These are phyloP conservation scores for Rhynchopsitta pachyrhyncha DNA, from an alignment of 2,113 vertebrate genomes.

Conservation along the genomic window DNA sequence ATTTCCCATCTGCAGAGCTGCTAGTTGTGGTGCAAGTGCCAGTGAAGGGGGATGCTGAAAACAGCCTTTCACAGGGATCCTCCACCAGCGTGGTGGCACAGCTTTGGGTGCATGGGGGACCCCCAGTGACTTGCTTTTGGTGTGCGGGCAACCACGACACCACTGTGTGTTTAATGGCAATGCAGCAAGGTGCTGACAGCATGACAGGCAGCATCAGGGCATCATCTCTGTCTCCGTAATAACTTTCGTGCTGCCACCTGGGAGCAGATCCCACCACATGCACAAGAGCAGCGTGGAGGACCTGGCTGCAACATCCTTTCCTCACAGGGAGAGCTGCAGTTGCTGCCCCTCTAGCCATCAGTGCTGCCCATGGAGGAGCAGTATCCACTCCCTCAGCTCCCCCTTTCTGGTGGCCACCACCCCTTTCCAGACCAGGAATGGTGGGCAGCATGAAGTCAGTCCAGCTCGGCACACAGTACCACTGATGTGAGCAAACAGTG, in stretches of 20 bases:
- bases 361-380: neutral
- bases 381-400: fast-evolving
- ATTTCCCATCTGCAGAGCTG: neutral
- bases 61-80: neutral
- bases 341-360: fast-evolving
- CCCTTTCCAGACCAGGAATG: neutral
- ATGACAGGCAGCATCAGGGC: fast-evolving
- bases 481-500: fast-evolving
- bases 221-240: neutral
- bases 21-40: neutral
- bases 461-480: neutral
- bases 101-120: fast-evolving
- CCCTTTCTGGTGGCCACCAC: fast-evolving
- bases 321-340: neutral
- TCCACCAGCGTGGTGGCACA: fast-evolving
- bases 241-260: neutral
- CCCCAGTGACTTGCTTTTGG: fast-evolving
- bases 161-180: fast-evolving
- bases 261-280: neutral
- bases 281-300: neutral
- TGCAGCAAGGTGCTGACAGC: fast-evolving
- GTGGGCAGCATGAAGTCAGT: neutral
- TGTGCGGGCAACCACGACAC: fast-evolving
- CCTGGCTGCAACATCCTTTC: neutral
- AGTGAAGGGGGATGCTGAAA: neutral